Evolutionary conservation across 2,113 vertebrate genomes (phyloP), one percentile per base, ranked within the genome.

Genomic region (Anguilla rostrata): DNA sequence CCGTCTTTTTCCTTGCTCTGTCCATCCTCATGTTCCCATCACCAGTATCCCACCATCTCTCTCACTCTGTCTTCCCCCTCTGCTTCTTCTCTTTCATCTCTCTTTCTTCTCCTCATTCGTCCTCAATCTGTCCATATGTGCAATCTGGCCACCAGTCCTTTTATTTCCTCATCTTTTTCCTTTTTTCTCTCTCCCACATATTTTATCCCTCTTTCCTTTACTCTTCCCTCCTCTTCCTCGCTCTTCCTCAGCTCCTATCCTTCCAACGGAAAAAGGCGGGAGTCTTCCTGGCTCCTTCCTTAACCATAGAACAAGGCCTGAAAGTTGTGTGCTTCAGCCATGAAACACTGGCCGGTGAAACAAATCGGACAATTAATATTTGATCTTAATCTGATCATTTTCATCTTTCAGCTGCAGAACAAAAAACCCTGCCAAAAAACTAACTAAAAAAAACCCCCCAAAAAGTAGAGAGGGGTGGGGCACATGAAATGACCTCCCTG

Each of bases 151-250:
- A 34, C 34, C 34, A 34, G 34, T 34, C 57, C 29, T 87, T 85
- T 46, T 8, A 4, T 46, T 8, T 46, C 43, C 43, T 6, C 43
- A 6, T 46, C 43, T 46, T 46, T 46, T 46, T 46, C 43, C 89
- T 79, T 88, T 39, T 43, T 7, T 39, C 82, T 2, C 91, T 89
- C 84, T 43, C 39, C 26, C 78, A 79, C 90, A 87, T 92, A 18
- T 15, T 66, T 90, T 93, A 91, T 92, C 93, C 90, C 89, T 40
- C 78, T 66, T 46, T 46, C 43, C 86, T 87, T 75, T 84, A n/a
- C 34, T 53, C 11, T 9, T 53, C 20, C 40, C 49, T 60, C 26
- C 14, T 83, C 83, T 29, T 84, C 41, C 83, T 49, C 84, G 8
- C 14, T 83, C 83, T 29, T 84, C 41, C 83, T 49, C 84, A 20